phyloP scores from a whole-genome alignment of 2,113 vertebrate species.

The Lutjanus erythropterus region DNA sequence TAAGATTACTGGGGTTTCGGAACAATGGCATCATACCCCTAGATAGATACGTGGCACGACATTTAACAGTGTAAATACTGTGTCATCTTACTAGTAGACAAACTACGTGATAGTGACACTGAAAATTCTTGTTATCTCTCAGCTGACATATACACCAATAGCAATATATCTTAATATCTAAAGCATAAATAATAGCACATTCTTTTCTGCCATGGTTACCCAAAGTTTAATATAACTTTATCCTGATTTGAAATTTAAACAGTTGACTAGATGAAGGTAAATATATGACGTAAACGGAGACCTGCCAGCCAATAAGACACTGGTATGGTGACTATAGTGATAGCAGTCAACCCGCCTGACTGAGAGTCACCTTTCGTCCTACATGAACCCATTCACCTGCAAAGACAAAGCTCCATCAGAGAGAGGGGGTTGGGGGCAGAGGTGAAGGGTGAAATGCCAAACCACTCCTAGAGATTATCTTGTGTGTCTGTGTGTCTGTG shows the following conservation, averaged over 20 bases:
- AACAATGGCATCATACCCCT: too few relatives aligned
- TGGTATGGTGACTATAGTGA: too few relatives aligned
- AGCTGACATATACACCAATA: background rate
- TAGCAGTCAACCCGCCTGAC: background rate
- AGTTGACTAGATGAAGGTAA: background rate
- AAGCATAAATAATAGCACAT: background rate
- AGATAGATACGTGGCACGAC: too few relatives aligned
- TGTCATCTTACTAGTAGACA: background rate
- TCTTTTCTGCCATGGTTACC: background rate
- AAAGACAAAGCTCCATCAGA: conserved; percentile 43
- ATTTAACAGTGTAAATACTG: background rate
- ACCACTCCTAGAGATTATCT: conserved; percentile 60
- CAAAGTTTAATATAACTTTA: background rate
- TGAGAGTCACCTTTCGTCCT: conserved; percentile 52
- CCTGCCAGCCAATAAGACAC: too few relatives aligned
- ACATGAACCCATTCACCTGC: conserved; percentile 75
- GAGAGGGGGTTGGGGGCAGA: background rate
- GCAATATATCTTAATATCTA: too few relatives aligned
- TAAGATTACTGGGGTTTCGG: too few relatives aligned
- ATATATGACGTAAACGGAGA: too few relatives aligned
- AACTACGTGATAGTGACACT: background rate
- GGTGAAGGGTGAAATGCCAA: conserved; percentile 70
- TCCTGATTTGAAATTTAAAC: background rate
- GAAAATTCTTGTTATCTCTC: background rate
- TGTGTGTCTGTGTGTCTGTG: conserved; percentile 3